A percentile compares a stretch with the other conserved stretches of the same genome.
These are phyloP conservation scores for Epicauta chinensis DNA, from an alignment of 1,140 invertebrate species.

Conservation along the genomic window DNA sequence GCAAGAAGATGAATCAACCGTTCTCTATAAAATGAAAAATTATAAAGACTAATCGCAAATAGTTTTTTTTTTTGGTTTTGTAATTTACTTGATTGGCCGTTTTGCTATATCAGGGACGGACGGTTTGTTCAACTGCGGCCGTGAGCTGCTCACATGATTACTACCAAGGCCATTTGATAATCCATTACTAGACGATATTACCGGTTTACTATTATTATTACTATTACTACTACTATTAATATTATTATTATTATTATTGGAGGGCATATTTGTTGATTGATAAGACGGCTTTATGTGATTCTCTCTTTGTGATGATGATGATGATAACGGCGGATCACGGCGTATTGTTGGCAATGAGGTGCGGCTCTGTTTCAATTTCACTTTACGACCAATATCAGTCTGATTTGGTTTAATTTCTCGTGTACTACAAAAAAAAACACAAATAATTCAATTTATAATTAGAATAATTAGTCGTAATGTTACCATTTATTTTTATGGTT, in stretches of 20 bases:
- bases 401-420: constrained; percentile 86
- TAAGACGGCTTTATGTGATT: constrained; percentile 33
- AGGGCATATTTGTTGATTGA: constrained; percentile 21
- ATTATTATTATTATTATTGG: background rate
- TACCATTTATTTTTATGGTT: constrained; percentile 90
- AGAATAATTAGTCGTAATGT: constrained; percentile 9
- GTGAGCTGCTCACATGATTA: constrained; percentile 39
- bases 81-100: constrained; percentile 58
- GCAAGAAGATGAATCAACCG: constrained; percentile 89
- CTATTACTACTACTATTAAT: background rate
- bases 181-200: constrained; percentile 35
- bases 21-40: constrained; percentile 57
- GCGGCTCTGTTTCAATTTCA: constrained; percentile 58
- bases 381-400: constrained; percentile 76
- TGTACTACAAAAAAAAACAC: constrained; percentile 56
- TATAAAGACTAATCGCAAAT: background rate
- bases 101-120: constrained; percentile 57
- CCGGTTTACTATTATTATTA: constrained; percentile 4
- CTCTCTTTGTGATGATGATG: constrained; percentile 34
- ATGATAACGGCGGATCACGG: constrained; percentile 34
- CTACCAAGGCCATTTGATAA: constrained; percentile 40
- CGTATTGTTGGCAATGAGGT: constrained; percentile 30
- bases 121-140: constrained; percentile 36
- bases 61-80: background rate
- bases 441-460: background rate